Evolutionary conservation across 2,113 vertebrate genomes (phyloP).

Genomic region (Excalfactoria chinensis): DNA sequence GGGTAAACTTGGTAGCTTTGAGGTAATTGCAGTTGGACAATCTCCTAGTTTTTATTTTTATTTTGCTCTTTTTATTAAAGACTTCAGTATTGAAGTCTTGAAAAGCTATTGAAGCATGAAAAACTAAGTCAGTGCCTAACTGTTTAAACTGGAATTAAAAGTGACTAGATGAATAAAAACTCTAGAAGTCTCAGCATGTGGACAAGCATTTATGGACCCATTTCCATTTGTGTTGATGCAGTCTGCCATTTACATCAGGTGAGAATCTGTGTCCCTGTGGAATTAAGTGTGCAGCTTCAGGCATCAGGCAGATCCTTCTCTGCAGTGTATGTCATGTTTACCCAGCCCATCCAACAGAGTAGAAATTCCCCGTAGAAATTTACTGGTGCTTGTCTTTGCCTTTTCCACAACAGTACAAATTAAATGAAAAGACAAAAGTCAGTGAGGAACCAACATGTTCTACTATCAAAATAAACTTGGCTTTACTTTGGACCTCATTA

Average conservation of each 20-base stretch:
- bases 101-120: not conserved
- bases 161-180: not conserved
- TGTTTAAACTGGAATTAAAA: not conserved
- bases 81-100: not conserved
- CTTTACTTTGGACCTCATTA: not conserved
- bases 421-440: constrained; percentile 3
- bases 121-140: not conserved
- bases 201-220: not conserved
- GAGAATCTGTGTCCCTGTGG: not conserved
- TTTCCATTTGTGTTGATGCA: not conserved
- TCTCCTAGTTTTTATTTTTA: not conserved
- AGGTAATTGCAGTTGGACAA: not conserved
- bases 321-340: not conserved
- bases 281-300: not conserved
- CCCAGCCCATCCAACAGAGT: not conserved
- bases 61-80: not conserved
- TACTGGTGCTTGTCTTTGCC: not conserved
- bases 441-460: not conserved
- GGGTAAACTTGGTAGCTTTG: not conserved
- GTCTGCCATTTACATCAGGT: not conserved
- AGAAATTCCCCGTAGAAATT: not conserved
- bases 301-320: not conserved
- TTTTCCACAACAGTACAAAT: not conserved
- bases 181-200: not conserved
- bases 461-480: not conserved